Percentiles rank a stretch among this genome's conserved stretches.
Evolutionary conservation across 2,113 vertebrate genomes (phyloP).

Genomic region (Siniperca chuatsi): DNA sequence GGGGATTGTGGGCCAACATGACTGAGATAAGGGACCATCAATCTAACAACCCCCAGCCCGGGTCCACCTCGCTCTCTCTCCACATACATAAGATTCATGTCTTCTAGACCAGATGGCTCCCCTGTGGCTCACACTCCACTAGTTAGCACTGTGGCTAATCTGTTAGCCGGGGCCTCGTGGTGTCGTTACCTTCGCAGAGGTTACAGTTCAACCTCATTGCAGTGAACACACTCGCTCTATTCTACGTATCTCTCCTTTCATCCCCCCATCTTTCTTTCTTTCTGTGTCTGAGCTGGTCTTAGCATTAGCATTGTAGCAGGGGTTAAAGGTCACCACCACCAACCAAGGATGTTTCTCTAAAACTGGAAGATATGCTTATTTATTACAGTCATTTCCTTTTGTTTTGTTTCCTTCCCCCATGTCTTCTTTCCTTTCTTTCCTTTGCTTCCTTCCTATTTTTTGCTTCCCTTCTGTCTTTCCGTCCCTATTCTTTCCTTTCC

Average conservation of each 20-base stretch:
- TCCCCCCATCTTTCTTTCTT: not conserved
- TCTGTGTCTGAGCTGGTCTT: not conserved
- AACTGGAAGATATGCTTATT: not conserved
- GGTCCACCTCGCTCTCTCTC: not conserved
- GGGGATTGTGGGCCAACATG: not conserved
- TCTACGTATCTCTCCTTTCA: not conserved
- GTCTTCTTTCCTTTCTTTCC: not conserved
- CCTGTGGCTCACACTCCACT: slow-evolving; percentile 28
- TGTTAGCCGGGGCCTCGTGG: slow-evolving; percentile 13
- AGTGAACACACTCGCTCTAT: slow-evolving; percentile 7
- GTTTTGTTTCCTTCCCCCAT: not conserved
- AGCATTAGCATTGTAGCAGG: not conserved
- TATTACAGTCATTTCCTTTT: no score
- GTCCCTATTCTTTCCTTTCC: not conserved
- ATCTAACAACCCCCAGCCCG: not conserved
- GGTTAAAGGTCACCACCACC: slow-evolving; percentile 22
- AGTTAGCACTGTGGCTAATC: slow-evolving; percentile 57
- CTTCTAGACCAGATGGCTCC: slow-evolving; percentile 30
- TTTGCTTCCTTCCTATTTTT: not conserved
- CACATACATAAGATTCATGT: slow-evolving; percentile 37
- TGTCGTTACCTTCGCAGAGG: slow-evolving; percentile 20
- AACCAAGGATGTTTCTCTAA: not conserved
- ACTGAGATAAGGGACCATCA: slow-evolving; percentile 26
- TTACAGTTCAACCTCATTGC: slow-evolving; percentile 37
- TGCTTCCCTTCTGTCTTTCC: not conserved